Conservation (phyloP, 1,140 invertebrate species). For the Plectrocnemia conspersa region DNA sequence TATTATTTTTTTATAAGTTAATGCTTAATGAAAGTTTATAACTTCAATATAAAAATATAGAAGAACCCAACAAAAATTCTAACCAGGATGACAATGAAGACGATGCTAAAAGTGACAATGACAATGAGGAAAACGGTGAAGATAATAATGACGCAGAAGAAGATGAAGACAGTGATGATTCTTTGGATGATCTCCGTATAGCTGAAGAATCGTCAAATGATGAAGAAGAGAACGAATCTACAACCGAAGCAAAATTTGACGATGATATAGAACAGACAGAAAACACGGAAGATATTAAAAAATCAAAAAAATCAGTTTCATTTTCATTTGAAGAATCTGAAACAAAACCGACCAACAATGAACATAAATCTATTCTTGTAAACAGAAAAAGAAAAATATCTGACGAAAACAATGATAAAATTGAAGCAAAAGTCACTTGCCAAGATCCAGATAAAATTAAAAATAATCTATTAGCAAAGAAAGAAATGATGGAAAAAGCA, state of each 20-base stretch:
- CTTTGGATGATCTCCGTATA: conserved; percentile 39
- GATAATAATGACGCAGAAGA: conserved; percentile 39
- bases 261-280: conserved; percentile 20
- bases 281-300: conserved; percentile 28
- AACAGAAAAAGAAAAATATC: conserved; percentile 32
- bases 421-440: not conserved
- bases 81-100: conserved; percentile 20
- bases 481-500: conserved; percentile 56
- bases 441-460: conserved; percentile 35
- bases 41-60: no score
- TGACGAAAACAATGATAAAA: conserved; percentile 29
- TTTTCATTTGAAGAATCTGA: not conserved
- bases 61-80: no score
- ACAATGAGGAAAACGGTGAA: conserved; percentile 38
- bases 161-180: conserved; percentile 40
- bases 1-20: not conserved
- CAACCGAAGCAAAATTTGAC: conserved; percentile 12
- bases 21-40: conserved; percentile 3
- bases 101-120: conserved; percentile 34
- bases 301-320: conserved; percentile 4
- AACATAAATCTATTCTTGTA: not conserved
- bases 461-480: conserved; percentile 44
- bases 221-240: conserved; percentile 38
- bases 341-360: not conserved
- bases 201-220: conserved; percentile 38